A percentile compares a stretch with the other conserved stretches of the same genome.
phyloP scores from a whole-genome alignment of 2,888 invertebrate genomes.

The Cantharis rustica region DNA sequence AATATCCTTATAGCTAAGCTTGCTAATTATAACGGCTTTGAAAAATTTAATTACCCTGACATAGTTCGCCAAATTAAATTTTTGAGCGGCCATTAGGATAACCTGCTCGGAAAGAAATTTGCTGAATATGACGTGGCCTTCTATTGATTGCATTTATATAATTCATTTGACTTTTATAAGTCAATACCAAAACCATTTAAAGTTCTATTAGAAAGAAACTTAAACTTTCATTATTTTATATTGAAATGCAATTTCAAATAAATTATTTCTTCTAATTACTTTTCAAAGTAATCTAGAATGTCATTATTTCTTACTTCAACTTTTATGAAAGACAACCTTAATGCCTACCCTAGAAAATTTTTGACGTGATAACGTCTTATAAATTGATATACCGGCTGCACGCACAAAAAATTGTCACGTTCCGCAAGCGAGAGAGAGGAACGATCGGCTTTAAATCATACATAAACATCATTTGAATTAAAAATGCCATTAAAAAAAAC shows the following conservation, averaged over 20 bases:
- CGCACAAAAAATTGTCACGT: too few relatives aligned
- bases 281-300: not conserved
- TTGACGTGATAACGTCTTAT: too few relatives aligned
- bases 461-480: too few relatives aligned
- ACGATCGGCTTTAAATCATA: too few relatives aligned
- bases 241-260: not conserved
- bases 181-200: not conserved
- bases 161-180: not conserved
- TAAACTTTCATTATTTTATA: not conserved
- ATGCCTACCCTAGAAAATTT: not conserved
- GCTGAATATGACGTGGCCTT: not conserved
- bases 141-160: not conserved
- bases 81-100: not conserved
- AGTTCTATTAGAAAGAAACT: not conserved
- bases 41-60: not conserved
- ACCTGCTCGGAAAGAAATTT: not conserved
- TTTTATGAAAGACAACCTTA: not conserved
- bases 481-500: too few relatives aligned
- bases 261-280: not conserved
- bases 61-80: not conserved
- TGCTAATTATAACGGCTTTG: constrained; percentile 4
- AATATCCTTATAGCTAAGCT: constrained; percentile 9
- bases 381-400: too few relatives aligned
- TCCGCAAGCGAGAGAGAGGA: too few relatives aligned
- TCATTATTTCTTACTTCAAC: not conserved